phyloP scores from a whole-genome alignment of 2,113 vertebrate species.

The Synodontis membranacea region DNA sequence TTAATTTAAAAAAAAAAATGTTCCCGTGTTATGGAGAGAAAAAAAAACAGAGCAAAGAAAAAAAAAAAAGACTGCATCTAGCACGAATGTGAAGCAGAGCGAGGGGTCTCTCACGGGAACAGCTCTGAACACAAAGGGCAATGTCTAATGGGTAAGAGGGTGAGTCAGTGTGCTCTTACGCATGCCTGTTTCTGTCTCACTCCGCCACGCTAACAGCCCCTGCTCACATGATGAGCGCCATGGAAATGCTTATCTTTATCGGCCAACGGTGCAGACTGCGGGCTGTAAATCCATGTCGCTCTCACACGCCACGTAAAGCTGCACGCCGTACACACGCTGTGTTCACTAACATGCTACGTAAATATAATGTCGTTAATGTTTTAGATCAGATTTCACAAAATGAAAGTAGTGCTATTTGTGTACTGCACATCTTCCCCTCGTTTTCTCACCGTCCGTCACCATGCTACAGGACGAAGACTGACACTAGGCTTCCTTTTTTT shows the following conservation, averaged over 20 bases:
- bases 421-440: background rate
- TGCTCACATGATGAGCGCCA: constrained; percentile 11
- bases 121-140: constrained; percentile 52
- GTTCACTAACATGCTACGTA: background rate
- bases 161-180: constrained; percentile 49
- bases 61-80: constrained; percentile 45
- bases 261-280: constrained; percentile 16
- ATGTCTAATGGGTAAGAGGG: constrained; percentile 43
- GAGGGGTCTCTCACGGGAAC: constrained; percentile 47
- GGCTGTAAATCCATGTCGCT: background rate
- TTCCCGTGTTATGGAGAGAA: background rate
- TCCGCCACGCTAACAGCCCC: constrained; percentile 23
- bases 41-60: constrained; percentile 23
- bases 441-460: background rate
- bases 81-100: constrained; percentile 35
- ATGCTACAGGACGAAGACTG: background rate
- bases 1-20: constrained; percentile 10
- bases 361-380: background rate
- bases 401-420: background rate
- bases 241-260: constrained; percentile 38
- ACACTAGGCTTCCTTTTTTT: background rate
- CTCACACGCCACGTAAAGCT: background rate
- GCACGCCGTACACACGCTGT: background rate
- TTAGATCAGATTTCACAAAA: background rate
- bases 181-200: constrained; percentile 48